These are phyloP conservation scores for Ylistrum balloti DNA, from an alignment of 1,140 invertebrate species.

Conservation along the genomic window DNA sequence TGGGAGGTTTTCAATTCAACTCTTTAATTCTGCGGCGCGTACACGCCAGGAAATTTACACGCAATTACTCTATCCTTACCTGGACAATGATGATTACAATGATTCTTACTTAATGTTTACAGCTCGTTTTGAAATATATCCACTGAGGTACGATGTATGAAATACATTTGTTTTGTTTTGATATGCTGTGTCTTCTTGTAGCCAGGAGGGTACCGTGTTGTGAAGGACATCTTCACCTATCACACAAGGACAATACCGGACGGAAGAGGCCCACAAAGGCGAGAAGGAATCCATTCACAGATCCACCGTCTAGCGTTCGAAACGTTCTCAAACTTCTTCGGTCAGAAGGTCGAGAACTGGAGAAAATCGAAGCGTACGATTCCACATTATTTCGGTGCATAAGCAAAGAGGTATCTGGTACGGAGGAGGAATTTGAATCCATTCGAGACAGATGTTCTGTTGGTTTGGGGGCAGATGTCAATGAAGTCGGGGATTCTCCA, in stretches of 20 bases:
- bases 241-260: neutral
- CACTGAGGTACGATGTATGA: too few relatives aligned
- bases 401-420: conserved; percentile 55
- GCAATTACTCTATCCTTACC: too few relatives aligned
- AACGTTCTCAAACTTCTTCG: neutral
- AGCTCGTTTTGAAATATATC: too few relatives aligned
- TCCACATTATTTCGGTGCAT: conserved; percentile 50
- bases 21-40: too few relatives aligned
- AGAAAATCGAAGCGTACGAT: neutral
- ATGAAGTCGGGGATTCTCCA: neutral
- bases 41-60: too few relatives aligned
- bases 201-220: neutral
- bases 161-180: too few relatives aligned
- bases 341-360: neutral
- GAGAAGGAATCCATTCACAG: neutral
- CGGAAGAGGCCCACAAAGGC: neutral
- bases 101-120: too few relatives aligned
- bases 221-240: neutral
- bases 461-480: neutral
- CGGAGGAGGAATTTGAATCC: conserved; percentile 37
- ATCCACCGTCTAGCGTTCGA: neutral
- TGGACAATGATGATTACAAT: too few relatives aligned
- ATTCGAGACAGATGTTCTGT: neutral
- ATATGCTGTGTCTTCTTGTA: too few relatives aligned
- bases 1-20: too few relatives aligned